phyloP scores from a whole-genome alignment of 2,113 vertebrate genomes.

The Solenodon paradoxus region DNA sequence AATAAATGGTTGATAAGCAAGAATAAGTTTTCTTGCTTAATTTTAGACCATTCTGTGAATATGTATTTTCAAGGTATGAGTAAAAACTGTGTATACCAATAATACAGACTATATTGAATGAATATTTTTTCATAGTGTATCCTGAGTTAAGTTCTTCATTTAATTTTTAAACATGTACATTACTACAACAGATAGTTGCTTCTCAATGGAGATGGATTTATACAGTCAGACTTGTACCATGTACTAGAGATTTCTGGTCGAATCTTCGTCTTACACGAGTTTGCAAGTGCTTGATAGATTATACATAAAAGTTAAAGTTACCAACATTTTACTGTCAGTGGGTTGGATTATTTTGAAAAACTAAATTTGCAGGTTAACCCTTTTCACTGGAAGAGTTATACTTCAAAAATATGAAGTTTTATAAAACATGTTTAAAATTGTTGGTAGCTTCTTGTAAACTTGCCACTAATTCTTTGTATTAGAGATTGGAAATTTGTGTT shows the following conservation, averaged over 20 bases:
- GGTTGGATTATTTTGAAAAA: constrained; percentile 18
- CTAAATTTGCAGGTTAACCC: constrained; percentile 22
- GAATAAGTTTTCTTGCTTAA: background rate
- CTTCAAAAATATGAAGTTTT: constrained; percentile 13
- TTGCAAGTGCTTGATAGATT: background rate
- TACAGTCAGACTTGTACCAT: background rate
- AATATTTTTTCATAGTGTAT: background rate
- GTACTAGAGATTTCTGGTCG: background rate
- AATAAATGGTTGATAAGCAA: background rate
- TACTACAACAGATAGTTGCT: background rate
- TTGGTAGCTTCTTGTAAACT: constrained; percentile 2
- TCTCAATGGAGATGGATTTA: background rate
- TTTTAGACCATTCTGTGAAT: background rate
- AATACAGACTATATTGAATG: background rate
- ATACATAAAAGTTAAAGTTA: background rate
- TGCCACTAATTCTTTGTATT: too few species aligned
- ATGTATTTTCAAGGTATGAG: background rate
- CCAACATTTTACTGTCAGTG: background rate
- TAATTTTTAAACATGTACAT: background rate
- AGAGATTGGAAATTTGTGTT: background rate
- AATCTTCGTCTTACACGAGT: background rate
- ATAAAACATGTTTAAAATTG: constrained; percentile 46
- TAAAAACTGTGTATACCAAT: background rate
- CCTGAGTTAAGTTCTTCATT: background rate
- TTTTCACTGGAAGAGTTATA: background rate